Conservation (phyloP, 2,113 vertebrate species). For the Crypturellus undulatus region DNA sequence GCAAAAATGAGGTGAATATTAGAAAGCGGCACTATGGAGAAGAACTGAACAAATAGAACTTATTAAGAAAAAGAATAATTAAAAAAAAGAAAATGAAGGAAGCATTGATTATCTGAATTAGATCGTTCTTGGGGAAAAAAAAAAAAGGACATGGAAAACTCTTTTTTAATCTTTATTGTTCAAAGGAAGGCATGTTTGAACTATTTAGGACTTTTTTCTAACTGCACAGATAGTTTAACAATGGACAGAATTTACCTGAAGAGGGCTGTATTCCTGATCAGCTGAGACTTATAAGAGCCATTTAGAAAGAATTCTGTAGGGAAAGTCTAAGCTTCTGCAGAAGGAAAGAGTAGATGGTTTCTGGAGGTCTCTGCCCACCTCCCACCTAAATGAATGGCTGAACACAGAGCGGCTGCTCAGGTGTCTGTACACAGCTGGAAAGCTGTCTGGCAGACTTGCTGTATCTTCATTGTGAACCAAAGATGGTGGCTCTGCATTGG, state of each 20-base stretch:
- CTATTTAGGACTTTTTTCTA: not conserved
- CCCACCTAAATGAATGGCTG: not conserved
- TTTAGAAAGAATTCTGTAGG: not conserved
- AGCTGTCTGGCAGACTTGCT: not conserved
- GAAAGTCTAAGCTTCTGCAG: not conserved
- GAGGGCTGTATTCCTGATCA: not conserved
- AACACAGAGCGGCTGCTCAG: rapidly evolving
- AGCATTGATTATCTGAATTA: not conserved
- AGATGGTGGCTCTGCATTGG: not conserved
- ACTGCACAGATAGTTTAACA: not conserved
- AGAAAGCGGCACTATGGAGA: not conserved
- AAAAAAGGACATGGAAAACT: not conserved
- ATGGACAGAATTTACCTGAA: not conserved
- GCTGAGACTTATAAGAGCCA: not conserved
- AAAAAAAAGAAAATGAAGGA: not conserved
- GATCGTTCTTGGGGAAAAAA: not conserved
- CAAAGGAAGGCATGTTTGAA: not conserved
- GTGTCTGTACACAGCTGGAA: not conserved
- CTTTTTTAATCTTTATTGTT: not conserved
- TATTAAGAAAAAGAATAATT: not conserved
- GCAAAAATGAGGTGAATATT: not conserved
- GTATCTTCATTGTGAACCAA: not conserved
- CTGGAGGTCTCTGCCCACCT: not conserved
- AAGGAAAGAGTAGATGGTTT: not conserved
- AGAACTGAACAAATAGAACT: not conserved